phyloP scores from a whole-genome alignment of 2,888 invertebrate species.

The Latrodectus hesperus region DNA sequence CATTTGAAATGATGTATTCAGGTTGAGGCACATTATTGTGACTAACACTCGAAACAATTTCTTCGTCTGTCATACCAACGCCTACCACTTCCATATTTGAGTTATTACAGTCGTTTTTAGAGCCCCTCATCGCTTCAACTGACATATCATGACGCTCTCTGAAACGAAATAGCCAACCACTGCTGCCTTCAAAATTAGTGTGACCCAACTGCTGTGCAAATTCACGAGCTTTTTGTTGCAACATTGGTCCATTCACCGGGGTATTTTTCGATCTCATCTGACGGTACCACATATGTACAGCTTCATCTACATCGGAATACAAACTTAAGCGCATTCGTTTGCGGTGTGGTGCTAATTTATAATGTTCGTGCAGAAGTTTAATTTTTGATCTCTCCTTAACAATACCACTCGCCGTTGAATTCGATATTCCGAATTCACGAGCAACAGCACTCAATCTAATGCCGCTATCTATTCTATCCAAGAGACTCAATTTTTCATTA shows the following conservation, averaged over 20 bases:
- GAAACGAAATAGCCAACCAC: conserved; percentile 38
- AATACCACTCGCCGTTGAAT: conserved; percentile 21
- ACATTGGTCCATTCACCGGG: conserved; percentile 32
- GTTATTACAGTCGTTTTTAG: neutral
- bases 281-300: conserved; percentile 28
- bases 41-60: conserved; percentile 16
- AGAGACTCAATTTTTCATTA: conserved; percentile 24
- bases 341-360: conserved; percentile 6
- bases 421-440: conserved; percentile 32
- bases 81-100: neutral
- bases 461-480: conserved; percentile 15
- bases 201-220: conserved; percentile 20
- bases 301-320: conserved; percentile 27
- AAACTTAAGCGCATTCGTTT: conserved; percentile 24
- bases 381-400: conserved; percentile 27
- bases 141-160: conserved; percentile 27
- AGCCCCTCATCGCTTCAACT: conserved; percentile 8
- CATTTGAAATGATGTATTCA: neutral
- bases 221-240: conserved; percentile 34
- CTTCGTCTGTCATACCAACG: conserved; percentile 33
- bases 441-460: conserved; percentile 15
- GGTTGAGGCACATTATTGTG: conserved; percentile 1
- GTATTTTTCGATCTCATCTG: conserved; percentile 20
- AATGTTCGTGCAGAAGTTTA: conserved; percentile 14
- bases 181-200: conserved; percentile 37